Percentiles rank a stretch among this genome's conserved stretches.
These are phyloP conservation scores for Labeo catla DNA, from an alignment of 2,113 vertebrate genomes.

Conservation along the genomic window DNA sequence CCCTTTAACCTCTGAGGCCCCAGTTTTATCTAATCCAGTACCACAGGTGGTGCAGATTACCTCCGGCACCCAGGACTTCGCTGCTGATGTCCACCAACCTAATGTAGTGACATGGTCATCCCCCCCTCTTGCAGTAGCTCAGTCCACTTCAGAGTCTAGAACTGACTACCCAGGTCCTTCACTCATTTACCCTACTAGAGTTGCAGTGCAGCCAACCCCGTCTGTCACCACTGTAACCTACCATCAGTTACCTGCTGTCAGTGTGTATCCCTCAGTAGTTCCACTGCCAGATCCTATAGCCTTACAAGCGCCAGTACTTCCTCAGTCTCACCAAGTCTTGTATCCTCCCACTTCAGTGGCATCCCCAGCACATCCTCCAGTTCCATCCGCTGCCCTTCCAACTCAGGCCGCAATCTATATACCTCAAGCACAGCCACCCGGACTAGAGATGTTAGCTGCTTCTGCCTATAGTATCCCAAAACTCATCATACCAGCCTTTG, in stretches of 20 bases:
- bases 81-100: too few relatives aligned
- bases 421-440: background rate
- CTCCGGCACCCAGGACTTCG: too few relatives aligned
- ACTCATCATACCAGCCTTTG: background rate
- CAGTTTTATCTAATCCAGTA: too few relatives aligned
- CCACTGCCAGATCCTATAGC: background rate
- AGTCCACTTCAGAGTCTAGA: too few relatives aligned
- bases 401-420: background rate
- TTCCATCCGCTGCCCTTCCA: background rate
- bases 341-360: background rate
- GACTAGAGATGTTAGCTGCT: background rate
- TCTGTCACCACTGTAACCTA: background rate
- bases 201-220: background rate
- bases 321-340: background rate
- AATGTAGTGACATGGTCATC: too few relatives aligned
- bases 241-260: background rate
- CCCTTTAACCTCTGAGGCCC: too few relatives aligned
- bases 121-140: too few relatives aligned
- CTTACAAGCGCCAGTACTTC: background rate
- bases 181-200: background rate
- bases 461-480: background rate
- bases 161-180: too few relatives aligned
- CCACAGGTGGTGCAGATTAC: too few relatives aligned
- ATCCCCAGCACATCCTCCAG: background rate
- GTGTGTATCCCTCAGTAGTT: background rate